These are phyloP conservation scores for Hypselothyrea guttata DNA, from an alignment of 2,888 invertebrate genomes.

Conservation along the genomic window DNA sequence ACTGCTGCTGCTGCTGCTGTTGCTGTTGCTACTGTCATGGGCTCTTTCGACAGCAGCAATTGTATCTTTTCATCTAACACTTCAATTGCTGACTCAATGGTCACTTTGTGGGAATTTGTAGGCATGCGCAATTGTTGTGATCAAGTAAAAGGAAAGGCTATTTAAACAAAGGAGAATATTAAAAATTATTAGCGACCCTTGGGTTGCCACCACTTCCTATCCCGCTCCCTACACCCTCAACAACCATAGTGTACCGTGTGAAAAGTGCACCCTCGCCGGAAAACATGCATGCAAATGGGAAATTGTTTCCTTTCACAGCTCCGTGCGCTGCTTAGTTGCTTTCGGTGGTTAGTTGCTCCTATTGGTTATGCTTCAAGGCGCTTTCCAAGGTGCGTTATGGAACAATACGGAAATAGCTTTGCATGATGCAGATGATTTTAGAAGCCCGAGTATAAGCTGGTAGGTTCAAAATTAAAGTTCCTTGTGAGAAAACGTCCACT, in stretches of 20 bases:
- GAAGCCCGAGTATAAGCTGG: slow-evolving; percentile 30
- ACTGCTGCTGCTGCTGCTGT: slow-evolving; percentile 39
- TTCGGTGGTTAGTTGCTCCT: slow-evolving; percentile 33
- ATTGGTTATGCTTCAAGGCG: slow-evolving; percentile 64
- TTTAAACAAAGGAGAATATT: slow-evolving; percentile 79
- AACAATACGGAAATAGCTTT: slow-evolving; percentile 46
- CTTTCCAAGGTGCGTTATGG: slow-evolving; percentile 57
- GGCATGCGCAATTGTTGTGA: slow-evolving; percentile 51
- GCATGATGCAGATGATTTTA: slow-evolving; percentile 50
- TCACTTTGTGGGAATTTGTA: slow-evolving; percentile 69
- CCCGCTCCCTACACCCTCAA: not conserved
- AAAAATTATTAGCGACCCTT: slow-evolving; percentile 73
- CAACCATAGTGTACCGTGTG: slow-evolving; percentile 57
- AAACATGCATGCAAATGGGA: slow-evolving; percentile 39
- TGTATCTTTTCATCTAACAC: slow-evolving; percentile 75
- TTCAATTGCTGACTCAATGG: slow-evolving; percentile 55
- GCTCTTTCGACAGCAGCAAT: slow-evolving; percentile 45
- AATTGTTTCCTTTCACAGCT: slow-evolving; percentile 60
- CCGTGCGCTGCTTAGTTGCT: slow-evolving; percentile 2
- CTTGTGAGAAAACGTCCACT: slow-evolving; percentile 46
- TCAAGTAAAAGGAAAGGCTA: slow-evolving; percentile 69
- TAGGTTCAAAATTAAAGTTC: slow-evolving; percentile 30
- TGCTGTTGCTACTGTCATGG: too few relatives aligned
- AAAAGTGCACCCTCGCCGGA: slow-evolving; percentile 61
- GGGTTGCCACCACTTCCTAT: slow-evolving; percentile 20